Evolutionary conservation across 2,113 vertebrate genomes (phyloP).

Genomic region (Epinephelus moara): DNA sequence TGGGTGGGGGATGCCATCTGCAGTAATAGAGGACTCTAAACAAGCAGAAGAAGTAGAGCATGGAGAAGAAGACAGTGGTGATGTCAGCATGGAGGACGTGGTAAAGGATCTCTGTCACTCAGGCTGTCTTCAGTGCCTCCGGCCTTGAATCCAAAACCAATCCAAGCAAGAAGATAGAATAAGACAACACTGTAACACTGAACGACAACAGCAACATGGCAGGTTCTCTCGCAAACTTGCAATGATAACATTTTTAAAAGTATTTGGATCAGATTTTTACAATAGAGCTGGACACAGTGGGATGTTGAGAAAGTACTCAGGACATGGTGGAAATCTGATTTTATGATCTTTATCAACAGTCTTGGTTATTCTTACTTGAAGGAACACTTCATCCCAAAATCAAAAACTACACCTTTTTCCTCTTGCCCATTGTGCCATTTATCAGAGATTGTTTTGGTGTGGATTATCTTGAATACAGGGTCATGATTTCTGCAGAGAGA

Average conservation of each 20-base stretch:
- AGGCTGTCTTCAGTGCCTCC: not conserved
- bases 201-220: slow-evolving; percentile 3
- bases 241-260: not conserved
- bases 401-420: no score
- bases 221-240: not conserved
- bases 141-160: slow-evolving; percentile 12
- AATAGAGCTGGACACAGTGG: not conserved
- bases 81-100: slow-evolving; percentile 1
- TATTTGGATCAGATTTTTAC: not conserved
- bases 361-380: not conserved
- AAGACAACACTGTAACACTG: slow-evolving; percentile 21
- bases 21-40: not conserved
- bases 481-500: no score
- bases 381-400: no score
- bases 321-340: not conserved
- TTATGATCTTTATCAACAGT: not conserved
- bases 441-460: no score
- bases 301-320: not conserved
- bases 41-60: slow-evolving; percentile 29
- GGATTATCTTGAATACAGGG: no score
- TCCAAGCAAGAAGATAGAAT: not conserved
- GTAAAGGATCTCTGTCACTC: slow-evolving; percentile 1
- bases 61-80: slow-evolving; percentile 38
- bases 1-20: slow-evolving; percentile 12
- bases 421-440: no score